Conservation (phyloP, 2,888 invertebrate genomes). For the Drosophila neonasuta region DNA sequence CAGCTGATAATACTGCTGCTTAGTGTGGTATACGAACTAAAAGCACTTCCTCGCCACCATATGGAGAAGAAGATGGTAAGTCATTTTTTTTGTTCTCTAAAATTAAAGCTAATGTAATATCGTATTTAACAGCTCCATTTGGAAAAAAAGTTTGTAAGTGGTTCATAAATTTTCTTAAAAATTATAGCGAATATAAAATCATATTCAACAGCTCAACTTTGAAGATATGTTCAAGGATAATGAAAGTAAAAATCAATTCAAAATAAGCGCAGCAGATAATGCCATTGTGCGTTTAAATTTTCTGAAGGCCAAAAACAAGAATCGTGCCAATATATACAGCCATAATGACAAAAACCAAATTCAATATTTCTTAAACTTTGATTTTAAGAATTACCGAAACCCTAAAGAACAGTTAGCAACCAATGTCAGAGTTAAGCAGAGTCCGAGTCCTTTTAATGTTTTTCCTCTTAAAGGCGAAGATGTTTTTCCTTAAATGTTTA, state of each 20-base stretch:
- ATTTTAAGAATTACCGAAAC: constrained; percentile 26
- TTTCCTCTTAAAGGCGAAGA: constrained; percentile 51
- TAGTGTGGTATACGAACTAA: no score
- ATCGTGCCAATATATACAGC: background rate
- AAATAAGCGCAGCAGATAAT: constrained; percentile 11
- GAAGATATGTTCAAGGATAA: background rate
- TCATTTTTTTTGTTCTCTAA: background rate
- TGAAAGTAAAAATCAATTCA: constrained; percentile 19
- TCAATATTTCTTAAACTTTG: constrained; percentile 42
- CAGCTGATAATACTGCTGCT: background rate
- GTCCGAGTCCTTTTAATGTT: background rate
- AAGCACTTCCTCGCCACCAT: background rate
- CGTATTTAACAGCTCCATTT: constrained; percentile 5
- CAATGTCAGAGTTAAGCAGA: no score
- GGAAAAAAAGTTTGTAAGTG: constrained; percentile 16
- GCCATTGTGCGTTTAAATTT: constrained; percentile 8
- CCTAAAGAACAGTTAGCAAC: background rate
- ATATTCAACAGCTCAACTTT: constrained; percentile 17
- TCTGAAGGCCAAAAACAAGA: background rate
- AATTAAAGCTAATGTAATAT: background rate
- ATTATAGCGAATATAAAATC: background rate
- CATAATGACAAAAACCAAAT: background rate
- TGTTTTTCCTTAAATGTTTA: constrained; percentile 6
- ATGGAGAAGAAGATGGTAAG: constrained; percentile 17
- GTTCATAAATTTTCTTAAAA: background rate